These are phyloP conservation scores for Stramonita haemastoma DNA, from an alignment of 2,888 invertebrate genomes.

Conservation along the genomic window DNA sequence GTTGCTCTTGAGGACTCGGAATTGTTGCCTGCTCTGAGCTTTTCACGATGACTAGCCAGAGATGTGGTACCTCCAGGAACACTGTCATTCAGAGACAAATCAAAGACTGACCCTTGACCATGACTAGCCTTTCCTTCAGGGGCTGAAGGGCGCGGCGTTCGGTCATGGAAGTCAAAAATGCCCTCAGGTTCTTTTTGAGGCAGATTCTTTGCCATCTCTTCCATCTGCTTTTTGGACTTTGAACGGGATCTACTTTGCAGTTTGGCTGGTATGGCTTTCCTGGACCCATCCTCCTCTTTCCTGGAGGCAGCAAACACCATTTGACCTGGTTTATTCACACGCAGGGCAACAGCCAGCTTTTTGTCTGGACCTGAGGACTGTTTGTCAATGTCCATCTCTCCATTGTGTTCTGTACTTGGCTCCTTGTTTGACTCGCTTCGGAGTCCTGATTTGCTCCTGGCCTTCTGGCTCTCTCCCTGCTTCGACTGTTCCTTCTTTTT, in stretches of 20 bases:
- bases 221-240: conserved; percentile 59
- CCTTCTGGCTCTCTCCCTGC: not conserved
- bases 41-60: conserved; percentile 34
- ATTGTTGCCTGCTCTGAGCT: not conserved
- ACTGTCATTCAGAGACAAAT: conserved; percentile 62
- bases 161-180: conserved; percentile 65
- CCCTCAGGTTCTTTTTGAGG: conserved; percentile 50
- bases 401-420: not conserved
- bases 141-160: conserved; percentile 51
- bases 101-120: conserved; percentile 53
- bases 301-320: conserved; percentile 64
- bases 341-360: conserved; percentile 54
- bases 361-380: conserved; percentile 30
- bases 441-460: not conserved
- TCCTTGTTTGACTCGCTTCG: not conserved
- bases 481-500: not conserved
- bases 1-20: not conserved
- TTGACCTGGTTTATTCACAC: conserved; percentile 62
- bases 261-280: conserved; percentile 62
- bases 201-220: conserved; percentile 53
- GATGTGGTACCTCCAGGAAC: conserved; percentile 40
- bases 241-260: conserved; percentile 57
- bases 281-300: conserved; percentile 64
- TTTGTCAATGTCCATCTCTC: not conserved
- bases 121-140: conserved; percentile 34